Base-by-base conservation (phyloP, 2,797 vertebrate genomes). In the Cuniculus paca region DNA sequence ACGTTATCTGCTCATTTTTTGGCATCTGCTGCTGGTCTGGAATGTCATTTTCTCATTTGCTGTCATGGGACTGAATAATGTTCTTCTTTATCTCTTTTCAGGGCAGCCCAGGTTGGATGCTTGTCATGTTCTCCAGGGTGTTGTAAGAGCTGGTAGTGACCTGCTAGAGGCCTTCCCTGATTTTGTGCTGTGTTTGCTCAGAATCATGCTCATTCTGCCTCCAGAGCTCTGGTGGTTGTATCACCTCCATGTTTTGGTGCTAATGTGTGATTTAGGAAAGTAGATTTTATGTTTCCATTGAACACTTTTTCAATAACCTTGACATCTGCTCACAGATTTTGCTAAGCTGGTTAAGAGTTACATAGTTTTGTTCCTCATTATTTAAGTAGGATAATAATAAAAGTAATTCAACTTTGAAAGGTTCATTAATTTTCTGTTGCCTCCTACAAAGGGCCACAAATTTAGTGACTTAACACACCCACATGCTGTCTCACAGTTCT, bases 381-480 rank as follows among this genome's bases (percentile, higher is more conserved):
- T 93, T 98, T 98, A 97, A 96, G 90, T 97, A 91, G 95, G 91
- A 97, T 97, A 96, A 95, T 96, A 97, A 56, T 97, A 97, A 98
- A 97, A 98, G 17, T 70, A 97, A 90, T 95, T 86, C 97, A 84
- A 95, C 95, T 97, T 96, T 93, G 93, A 97, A 98, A 97, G 26
- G 17, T 13, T 7, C n/a, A n/a, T 39, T 63, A 4, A 16, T 36
- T 77, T 89, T 78, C 58, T 70, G 9, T 34, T 91, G 63, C 36
- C 14, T 58, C 14, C 17, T 45, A 77, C 16, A 75, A 58, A 85
- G 34, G 22, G 26, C 36, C 12, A 28, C 48, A 42, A 42, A 60
- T 42, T 39, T 48, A 81, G 26, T 31, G 68, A 13, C 48, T 78
- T 87, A 20, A 39, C 26, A 39, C 26, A 54, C 2, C 36, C 22